Evolutionary conservation across 2,797 vertebrate genomes (phyloP), one percentile per base, ranked within the genome.

Genomic region (Sebastes jordani): DNA sequence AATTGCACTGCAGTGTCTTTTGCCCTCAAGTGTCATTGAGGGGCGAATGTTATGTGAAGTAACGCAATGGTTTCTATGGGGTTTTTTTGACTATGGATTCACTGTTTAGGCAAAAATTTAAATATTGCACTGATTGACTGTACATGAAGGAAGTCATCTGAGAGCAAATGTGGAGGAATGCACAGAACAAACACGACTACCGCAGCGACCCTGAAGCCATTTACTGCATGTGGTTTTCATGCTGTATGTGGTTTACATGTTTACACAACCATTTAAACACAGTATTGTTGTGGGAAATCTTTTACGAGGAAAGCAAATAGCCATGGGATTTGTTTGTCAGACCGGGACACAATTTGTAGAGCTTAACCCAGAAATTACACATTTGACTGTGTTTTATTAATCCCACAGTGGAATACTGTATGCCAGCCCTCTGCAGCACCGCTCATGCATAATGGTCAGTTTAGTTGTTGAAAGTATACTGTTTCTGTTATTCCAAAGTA

Each of bases 281-380:
- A 34, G 56, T 32, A 32, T 76, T 79, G 74, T 36, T 62, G n/a
- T 30, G 18, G 67, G 67, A 76, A 79, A 85, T 89, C 63, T 90
- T 85, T 25, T 38, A 85, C 67, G 38, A 34, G 4, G 20, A 1
- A 52, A 20, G 68, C 62, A 84, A 84, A 84, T 76, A 49, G 61
- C 83, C 11, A 32, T 82, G 76, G 86, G 86, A 94, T 93, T 91
- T 92, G 85, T 85, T 87, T 85, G 64, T 85, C 87, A 91, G 86
- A 86, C 86, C 7, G 64, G 87, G 89, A 87, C 81, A 90, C 88
- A 90, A 90, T 93, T 94, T 93, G 88, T 72, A 76, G 71, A 90
- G 87, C 87, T 95, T 94, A 95, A 92, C 90, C 89, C 89, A 87
- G 92, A 92, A 91, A 91, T 92, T 89, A 91, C 88, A 88, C 83